phyloP scores from a whole-genome alignment of 2,113 vertebrate genomes.

The Onychostruthus taczanowskii region DNA sequence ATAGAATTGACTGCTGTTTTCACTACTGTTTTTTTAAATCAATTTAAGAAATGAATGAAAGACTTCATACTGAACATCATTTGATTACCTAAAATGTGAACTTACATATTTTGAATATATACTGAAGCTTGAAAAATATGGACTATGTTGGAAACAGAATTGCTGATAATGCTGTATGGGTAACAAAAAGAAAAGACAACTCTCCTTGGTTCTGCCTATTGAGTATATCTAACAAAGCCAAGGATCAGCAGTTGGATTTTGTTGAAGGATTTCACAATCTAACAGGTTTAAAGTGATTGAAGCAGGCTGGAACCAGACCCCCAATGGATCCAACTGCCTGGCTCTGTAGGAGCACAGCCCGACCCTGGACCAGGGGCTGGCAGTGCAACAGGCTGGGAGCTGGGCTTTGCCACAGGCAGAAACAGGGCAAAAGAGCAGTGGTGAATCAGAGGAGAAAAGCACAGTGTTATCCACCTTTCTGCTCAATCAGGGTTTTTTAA shows the following conservation, averaged over 20 bases:
- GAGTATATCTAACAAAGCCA: neutral
- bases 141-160: neutral
- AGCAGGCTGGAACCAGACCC: neutral
- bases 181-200: neutral
- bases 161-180: neutral
- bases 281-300: neutral
- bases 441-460: neutral
- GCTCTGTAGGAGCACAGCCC: neutral
- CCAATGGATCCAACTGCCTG: neutral
- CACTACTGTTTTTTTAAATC: neutral
- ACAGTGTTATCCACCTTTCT: neutral
- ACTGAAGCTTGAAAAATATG: neutral
- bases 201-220: neutral
- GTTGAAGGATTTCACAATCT: neutral
- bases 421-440: neutral
- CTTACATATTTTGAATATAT: neutral
- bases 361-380: neutral
- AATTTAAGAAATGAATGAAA: neutral
- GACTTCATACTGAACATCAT: accelerated
- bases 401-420: neutral
- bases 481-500: neutral
- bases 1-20: neutral
- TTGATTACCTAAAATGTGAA: neutral
- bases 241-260: neutral
- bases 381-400: neutral